Conservation (phyloP, 2,888 invertebrate species). For the Trileptium ribeirensis region DNA sequence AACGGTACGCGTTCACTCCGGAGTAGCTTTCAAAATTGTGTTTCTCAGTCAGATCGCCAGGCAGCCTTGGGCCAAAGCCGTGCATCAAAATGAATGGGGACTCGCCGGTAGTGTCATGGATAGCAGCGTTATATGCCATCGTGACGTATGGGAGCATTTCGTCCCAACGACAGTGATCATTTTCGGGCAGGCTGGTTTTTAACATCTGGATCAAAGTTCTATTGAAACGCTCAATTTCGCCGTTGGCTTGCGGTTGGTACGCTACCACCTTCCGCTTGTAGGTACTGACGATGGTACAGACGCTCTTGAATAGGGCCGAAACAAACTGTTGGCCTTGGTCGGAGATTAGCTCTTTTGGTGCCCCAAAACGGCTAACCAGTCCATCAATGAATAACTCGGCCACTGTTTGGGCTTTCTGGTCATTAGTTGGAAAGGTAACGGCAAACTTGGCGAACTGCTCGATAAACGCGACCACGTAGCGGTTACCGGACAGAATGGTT, state of each 20-base stretch:
- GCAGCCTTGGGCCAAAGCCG: background rate
- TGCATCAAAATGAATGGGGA: conserved; percentile 7
- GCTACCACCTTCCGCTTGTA: conserved; percentile 21
- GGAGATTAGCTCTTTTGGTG: conserved; percentile 32
- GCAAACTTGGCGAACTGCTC: conserved; percentile 25
- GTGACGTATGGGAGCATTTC: background rate
- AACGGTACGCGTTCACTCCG: too few relatives aligned
- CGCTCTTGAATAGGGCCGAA: conserved; percentile 25
- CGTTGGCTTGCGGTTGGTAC: conserved; percentile 34
- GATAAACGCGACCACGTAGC: conserved; percentile 31
- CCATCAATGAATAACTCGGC: conserved; percentile 34
- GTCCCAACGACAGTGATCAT: conserved; percentile 32
- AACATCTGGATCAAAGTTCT: background rate
- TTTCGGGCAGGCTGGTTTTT: conserved; percentile 12
- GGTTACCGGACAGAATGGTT: conserved; percentile 23
- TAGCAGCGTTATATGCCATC: conserved; percentile 1
- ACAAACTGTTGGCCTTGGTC: conserved; percentile 35
- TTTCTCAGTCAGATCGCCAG: background rate
- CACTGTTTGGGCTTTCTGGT: conserved; percentile 42
- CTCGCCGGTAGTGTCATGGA: background rate
- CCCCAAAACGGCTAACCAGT: conserved; percentile 30
- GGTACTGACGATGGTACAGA: conserved; percentile 25
- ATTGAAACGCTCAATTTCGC: conserved; percentile 28
- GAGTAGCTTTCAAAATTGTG: too few relatives aligned
- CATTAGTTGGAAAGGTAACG: conserved; percentile 40